Base-by-base conservation (phyloP, 1,140 invertebrate species). In the Lepidurus apus region DNA sequence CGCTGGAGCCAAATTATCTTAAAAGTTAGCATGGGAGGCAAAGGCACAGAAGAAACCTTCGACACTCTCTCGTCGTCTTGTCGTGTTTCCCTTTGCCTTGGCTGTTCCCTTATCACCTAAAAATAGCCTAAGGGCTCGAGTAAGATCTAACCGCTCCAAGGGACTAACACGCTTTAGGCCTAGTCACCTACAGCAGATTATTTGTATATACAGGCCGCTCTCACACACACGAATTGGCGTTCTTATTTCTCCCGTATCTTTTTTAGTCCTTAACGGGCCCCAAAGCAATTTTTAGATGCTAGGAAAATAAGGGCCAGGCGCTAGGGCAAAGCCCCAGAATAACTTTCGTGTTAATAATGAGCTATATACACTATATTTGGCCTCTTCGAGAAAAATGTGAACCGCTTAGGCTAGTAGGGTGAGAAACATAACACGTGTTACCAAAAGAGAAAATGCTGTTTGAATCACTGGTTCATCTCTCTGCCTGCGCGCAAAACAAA, bases 101-200 rank as follows among this genome's bases (percentile, higher is more conserved):
- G 53, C 53, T 65, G 9, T 65, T 65, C 53, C 8, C 21, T 65
- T 65, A 21, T 65, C 53, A 65, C 13, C 53, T 17, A 65, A 65
- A 65, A 65, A 65, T 65, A 65, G 53, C 53, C 53, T 65, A 65
- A 17, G 53, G 53, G 53, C 53, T 65, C 8, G 13, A 65, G 21
- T 13, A 65, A 65, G n/a, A 13, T 65, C 53, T 65, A 65, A 65
- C 53, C 53, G 53, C 53, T 65, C 53, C 53, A 65, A n/a, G 53
- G 53, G 53, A 65, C 53, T 65, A 65, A 65, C 8, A 65, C n/a
- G 13, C 53, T 65, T 65, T 21, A 65, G 53, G 53, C 53, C 53
- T 65, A 65, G 53, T 65, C 53, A 65, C 53, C 53, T 65, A 65
- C 53, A 65, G 53, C 53, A 65, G 53, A 65, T 65, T 65, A 65